Evolutionary conservation across 2,888 invertebrate species (phyloP), one percentile per base, ranked within the genome.

Genomic region (Pantelozetes paolii): DNA sequence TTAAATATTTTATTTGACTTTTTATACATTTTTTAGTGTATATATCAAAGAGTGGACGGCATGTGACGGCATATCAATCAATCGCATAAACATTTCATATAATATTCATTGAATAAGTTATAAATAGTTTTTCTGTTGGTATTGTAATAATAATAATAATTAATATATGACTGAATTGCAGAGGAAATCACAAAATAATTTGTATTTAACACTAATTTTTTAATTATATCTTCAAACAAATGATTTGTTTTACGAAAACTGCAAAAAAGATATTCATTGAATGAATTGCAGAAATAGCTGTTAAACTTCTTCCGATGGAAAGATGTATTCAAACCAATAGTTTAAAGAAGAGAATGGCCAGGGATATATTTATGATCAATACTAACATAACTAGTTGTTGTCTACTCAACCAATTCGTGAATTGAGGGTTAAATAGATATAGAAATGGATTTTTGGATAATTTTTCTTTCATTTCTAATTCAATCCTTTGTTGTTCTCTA

Each of bases 291-390:
- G 23, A 30, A 64, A 36, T 30, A 28, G 6, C 20, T 20, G 50
- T n/a, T n/a, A n/a, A n/a, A n/a, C n/a, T n/a, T n/a, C n/a, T n/a
- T n/a, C n/a, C n/a, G n/a, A n/a, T 50, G 3, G 8, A 50, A 50
- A 20, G 20, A 50, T 36, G 50, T 50, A 11, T 57, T 70, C 69
- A 74, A 18, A 74, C 18, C 30, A 74, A 70, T 70, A 94, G 87
- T 85, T 94, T 94, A 87, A 93, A 91, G 87, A 94, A 94, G 89
- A 94, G 90, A 85, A 94, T 89, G 84, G 92, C 94, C 87, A 94
- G 86, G 80, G 92, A 90, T 85, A 94, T 90, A 86, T 94, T 94
- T 86, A 93, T 89, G 86, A 94, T 90, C 81, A 94, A 88, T 81
- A 94, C 93, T 83, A 94, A 86, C 86, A 94, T 89, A 84, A 94